Percentiles rank a stretch among this genome's conserved stretches.
phyloP scores from a whole-genome alignment of 2,888 invertebrate species.

The Desoria tigrina region DNA sequence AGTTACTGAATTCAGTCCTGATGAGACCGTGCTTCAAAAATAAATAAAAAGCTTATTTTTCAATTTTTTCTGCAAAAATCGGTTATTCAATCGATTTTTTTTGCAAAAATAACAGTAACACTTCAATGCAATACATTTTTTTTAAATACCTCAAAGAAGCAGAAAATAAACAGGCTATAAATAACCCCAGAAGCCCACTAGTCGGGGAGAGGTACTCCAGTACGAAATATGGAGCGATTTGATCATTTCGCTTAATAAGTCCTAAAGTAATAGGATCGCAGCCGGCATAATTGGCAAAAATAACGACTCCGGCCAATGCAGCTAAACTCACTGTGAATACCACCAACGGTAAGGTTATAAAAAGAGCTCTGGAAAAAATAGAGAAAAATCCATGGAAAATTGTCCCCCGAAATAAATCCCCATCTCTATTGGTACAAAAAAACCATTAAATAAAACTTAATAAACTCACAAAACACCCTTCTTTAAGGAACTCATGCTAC shows the following conservation, averaged over 20 bases:
- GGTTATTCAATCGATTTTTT: no score
- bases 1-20: conserved; percentile 54
- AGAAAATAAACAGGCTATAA: conserved; percentile 60
- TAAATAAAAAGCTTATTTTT: no score
- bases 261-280: conserved; percentile 56
- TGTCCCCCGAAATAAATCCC: no score
- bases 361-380: conserved; percentile 33
- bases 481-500: conserved; percentile 50
- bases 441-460: no score
- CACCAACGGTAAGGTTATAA: conserved; percentile 47
- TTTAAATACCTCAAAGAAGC: conserved; percentile 56
- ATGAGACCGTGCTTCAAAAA: conserved; percentile 54
- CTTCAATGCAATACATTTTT: no score
- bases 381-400: not conserved
- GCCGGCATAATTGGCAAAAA: conserved; percentile 57
- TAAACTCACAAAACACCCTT: conserved; percentile 44
- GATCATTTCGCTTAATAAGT: conserved; percentile 51
- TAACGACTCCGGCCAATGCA: conserved; percentile 46
- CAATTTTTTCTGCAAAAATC: no score
- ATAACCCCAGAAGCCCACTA: conserved; percentile 59
- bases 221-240: conserved; percentile 57
- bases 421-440: not conserved
- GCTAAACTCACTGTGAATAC: conserved; percentile 47
- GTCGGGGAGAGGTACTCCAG: conserved; percentile 57
- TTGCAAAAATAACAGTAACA: not conserved